Evolutionary conservation across 1,140 invertebrate species (phyloP).

Genomic region (Habropoda laboriosa): DNA sequence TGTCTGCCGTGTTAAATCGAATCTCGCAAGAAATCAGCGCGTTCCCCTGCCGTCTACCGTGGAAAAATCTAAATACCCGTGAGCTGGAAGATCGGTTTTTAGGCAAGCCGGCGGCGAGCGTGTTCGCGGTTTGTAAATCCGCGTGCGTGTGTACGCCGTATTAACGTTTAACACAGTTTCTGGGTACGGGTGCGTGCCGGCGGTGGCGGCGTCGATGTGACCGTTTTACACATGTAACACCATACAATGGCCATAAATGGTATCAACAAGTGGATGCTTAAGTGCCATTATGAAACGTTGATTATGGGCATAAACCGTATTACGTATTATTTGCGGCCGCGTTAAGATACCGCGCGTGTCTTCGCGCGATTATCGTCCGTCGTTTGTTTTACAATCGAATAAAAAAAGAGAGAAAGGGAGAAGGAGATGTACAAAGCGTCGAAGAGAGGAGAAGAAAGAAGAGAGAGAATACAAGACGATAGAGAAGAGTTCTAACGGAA

Average conservation of each 20-base stretch:
- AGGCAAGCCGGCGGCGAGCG: neutral
- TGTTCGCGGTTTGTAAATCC: conserved; percentile 55
- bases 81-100: neutral
- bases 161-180: conserved; percentile 65
- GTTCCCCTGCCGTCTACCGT: too few relatives aligned
- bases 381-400: conserved; percentile 54
- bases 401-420: neutral
- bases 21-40: neutral
- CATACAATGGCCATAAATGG: conserved; percentile 69
- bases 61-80: too few relatives aligned
- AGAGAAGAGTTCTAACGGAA: neutral
- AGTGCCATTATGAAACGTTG: conserved; percentile 72
- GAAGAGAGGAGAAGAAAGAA: neutral
- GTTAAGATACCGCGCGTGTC: conserved; percentile 64
- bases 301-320: conserved; percentile 72
- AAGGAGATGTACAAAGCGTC: too few relatives aligned
- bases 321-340: conserved; percentile 60
- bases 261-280: conserved; percentile 78
- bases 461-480: neutral
- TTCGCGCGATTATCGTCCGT: conserved; percentile 57
- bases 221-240: conserved; percentile 66
- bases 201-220: conserved; percentile 51
- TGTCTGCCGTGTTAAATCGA: too few relatives aligned
- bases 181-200: conserved; percentile 56
- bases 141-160: conserved; percentile 60